A percentile compares a stretch with the other conserved stretches of the same genome.
Conservation (phyloP, 2,888 invertebrate genomes). For the Clunio marinus region DNA sequence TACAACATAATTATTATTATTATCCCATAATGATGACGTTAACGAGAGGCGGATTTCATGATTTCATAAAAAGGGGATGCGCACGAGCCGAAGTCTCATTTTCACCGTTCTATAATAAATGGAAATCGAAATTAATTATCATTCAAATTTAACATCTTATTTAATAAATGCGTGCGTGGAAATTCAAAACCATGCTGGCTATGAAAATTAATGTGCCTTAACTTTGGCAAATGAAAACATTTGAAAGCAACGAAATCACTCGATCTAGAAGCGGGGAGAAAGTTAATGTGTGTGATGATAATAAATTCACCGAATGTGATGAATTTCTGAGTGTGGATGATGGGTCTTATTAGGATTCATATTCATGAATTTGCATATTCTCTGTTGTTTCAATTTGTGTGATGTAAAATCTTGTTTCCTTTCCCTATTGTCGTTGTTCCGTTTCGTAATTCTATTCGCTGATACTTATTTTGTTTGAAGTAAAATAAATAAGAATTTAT, state of each 20-base stretch:
- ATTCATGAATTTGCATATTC: conserved; percentile 5
- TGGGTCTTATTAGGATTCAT: conserved; percentile 2
- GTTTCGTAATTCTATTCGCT: no score
- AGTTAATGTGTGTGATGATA: conserved; percentile 10
- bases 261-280: neutral
- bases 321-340: conserved; percentile 3
- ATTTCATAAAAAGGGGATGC: no score
- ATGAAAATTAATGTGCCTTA: neutral
- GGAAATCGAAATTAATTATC: conserved; percentile 16
- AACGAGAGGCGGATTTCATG: neutral
- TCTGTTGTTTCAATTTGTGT: neutral
- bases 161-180: neutral
- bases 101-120: neutral
- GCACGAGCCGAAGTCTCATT: neutral
- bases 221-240: neutral
- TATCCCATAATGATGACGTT: conserved; percentile 7
- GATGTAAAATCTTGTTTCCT: no score
- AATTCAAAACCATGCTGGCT: neutral
- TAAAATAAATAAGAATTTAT: no score
- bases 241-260: neutral
- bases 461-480: no score
- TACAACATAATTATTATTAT: conserved; percentile 23
- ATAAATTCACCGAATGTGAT: conserved; percentile 16
- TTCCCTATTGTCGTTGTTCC: no score
- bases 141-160: conserved; percentile 1